These are phyloP conservation scores for Agelaius tricolor DNA, from an alignment of 2,113 vertebrate genomes.

Conservation along the genomic window DNA sequence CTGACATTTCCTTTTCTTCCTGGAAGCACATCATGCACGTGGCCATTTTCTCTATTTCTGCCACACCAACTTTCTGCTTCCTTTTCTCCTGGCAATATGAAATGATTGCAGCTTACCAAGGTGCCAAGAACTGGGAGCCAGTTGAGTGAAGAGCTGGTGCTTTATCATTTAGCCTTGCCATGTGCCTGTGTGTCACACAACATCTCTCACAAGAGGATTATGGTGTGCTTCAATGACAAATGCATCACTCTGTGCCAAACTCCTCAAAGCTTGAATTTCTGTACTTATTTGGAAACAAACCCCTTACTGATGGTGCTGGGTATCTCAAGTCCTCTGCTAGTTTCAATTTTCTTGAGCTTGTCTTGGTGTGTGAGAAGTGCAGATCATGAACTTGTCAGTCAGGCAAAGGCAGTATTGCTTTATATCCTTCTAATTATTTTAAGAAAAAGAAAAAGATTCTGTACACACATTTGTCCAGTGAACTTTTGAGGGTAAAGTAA, in stretches of 20 bases:
- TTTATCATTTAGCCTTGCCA: neutral
- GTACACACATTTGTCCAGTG: neutral
- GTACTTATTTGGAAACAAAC: neutral
- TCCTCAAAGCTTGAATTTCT: neutral
- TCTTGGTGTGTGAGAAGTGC: neutral
- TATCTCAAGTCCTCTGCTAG: neutral
- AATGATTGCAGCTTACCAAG: neutral
- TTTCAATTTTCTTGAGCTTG: neutral
- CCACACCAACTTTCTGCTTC: slow-evolving; percentile 10
- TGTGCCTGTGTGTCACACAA: neutral
- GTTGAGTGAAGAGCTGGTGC: neutral
- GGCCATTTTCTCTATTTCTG: neutral
- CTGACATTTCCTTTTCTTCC: neutral
- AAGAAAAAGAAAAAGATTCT: neutral
- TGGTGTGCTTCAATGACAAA: neutral
- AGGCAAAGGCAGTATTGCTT: neutral
- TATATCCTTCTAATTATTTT: neutral
- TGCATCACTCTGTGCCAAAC: neutral
- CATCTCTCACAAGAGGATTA: neutral
- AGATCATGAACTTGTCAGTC: neutral
- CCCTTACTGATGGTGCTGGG: neutral
- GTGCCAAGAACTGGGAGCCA: neutral
- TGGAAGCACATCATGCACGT: neutral
- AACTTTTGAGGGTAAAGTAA: neutral
- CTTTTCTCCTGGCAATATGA: neutral